These are phyloP conservation scores for Stegastes partitus DNA, from an alignment of 2,113 vertebrate genomes.

Conservation along the genomic window DNA sequence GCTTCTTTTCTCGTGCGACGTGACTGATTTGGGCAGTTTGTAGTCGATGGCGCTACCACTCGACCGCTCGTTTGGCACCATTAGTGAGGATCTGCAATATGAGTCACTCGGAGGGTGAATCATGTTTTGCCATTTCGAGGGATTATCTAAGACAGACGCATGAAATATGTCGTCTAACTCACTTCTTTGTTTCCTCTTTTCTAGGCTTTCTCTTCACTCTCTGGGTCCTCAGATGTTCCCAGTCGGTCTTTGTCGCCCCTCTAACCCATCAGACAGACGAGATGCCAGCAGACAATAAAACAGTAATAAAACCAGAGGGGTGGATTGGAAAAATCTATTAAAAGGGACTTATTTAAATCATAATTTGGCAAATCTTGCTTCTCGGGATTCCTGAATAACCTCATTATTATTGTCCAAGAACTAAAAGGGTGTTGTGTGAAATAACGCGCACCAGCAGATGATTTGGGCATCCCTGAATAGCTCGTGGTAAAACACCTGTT, in stretches of 20 bases:
- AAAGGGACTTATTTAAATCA: conserved; percentile 71
- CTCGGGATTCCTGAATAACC: conserved; percentile 74
- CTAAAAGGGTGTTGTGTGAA: conserved; percentile 19
- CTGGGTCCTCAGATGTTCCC: neutral
- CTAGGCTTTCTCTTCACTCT: neutral
- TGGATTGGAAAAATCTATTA: conserved; percentile 77
- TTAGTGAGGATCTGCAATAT: conserved; percentile 31
- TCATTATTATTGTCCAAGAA: conserved; percentile 66
- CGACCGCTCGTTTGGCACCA: conserved; percentile 19
- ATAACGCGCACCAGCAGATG: neutral
- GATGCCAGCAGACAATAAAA: conserved; percentile 80
- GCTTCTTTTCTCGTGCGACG: neutral
- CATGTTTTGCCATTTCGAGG: conserved; percentile 21
- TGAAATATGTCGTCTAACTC: conserved; percentile 25
- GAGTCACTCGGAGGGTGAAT: conserved; percentile 45
- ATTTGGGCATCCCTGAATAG: conserved; percentile 3
- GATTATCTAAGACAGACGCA: conserved; percentile 24
- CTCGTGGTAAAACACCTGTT: conserved; percentile 10
- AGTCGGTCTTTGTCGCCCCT: neutral
- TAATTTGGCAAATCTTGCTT: conserved; percentile 75
- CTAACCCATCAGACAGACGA: conserved; percentile 40
- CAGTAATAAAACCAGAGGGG: conserved; percentile 60
- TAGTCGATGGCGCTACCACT: neutral
- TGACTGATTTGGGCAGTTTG: neutral
- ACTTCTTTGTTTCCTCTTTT: neutral